Conservation (phyloP, 2,113 vertebrate species). For the Setophaga coronata region DNA sequence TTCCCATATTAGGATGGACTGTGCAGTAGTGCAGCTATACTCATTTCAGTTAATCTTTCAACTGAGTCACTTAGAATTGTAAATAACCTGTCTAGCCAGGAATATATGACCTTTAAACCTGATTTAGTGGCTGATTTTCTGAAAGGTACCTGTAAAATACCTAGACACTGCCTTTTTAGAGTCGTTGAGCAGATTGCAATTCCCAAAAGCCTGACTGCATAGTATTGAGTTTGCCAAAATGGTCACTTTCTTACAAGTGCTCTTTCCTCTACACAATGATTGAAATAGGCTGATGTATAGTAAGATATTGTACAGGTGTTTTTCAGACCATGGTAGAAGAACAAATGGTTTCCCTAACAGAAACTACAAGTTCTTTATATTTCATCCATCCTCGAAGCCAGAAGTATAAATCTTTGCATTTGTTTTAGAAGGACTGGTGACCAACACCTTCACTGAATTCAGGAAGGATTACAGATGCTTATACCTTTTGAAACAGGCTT, state of each 20-base stretch:
- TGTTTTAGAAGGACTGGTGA: neutral
- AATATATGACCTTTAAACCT: neutral
- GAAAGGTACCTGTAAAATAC: neutral
- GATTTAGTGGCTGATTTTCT: neutral
- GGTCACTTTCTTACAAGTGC: neutral
- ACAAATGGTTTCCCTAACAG: neutral
- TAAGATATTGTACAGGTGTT: fast-evolving
- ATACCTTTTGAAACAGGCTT: neutral
- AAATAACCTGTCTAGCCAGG: neutral
- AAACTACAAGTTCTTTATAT: neutral
- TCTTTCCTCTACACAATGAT: neutral
- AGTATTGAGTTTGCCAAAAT: neutral
- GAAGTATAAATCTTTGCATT: neutral
- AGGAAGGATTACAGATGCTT: neutral
- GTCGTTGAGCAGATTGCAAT: neutral
- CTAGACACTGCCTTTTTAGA: neutral
- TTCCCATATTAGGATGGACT: neutral
- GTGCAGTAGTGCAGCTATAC: neutral
- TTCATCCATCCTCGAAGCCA: neutral
- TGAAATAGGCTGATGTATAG: neutral
- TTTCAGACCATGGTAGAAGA: neutral
- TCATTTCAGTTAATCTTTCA: neutral
- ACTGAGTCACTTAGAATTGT: neutral
- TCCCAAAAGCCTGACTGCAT: neutral
- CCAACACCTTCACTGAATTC: neutral